Percentiles rank a stretch among this genome's conserved stretches.
Evolutionary conservation across 2,113 vertebrate genomes (phyloP).

Genomic region (Neodon shergylaensis): DNA sequence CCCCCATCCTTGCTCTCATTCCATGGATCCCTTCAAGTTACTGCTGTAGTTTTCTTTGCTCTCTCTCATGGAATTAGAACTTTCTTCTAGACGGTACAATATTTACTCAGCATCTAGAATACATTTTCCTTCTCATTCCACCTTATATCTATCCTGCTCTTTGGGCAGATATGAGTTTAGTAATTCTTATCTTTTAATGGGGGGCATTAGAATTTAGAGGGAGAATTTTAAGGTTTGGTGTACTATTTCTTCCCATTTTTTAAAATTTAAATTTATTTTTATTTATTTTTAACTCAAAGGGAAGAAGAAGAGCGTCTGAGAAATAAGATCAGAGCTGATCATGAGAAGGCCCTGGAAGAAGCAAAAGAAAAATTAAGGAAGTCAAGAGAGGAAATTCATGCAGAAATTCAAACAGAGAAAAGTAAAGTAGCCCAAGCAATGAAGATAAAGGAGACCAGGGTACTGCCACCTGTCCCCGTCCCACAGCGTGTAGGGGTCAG

Average conservation of each 20-base stretch:
- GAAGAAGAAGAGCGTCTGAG: constrained; percentile 98
- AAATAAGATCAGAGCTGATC: constrained; percentile 98
- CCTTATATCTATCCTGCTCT: neutral
- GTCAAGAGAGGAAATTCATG: constrained; percentile 94
- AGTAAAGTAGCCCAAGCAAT: constrained; percentile 93
- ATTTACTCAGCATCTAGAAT: neutral
- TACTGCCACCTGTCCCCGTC: constrained; percentile 93
- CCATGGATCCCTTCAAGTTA: neutral
- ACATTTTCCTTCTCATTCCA: neutral
- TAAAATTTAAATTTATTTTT: constrained; percentile 59
- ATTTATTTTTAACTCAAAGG: constrained; percentile 85
- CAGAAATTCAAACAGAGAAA: constrained; percentile 99
- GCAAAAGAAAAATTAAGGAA: constrained; percentile 98
- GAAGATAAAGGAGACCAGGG: constrained; percentile 91
- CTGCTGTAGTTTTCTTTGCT: neutral
- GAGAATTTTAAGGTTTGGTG: neutral
- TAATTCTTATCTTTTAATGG: neutral
- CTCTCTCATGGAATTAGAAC: neutral
- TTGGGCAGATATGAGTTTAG: neutral
- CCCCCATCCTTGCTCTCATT: no score
- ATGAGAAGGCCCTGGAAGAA: constrained; percentile 97
- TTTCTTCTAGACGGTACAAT: neutral
- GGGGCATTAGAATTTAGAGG: neutral
- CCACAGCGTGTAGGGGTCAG: constrained; percentile 94
- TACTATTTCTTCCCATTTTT: neutral